Base-by-base conservation (phyloP, 2,113 vertebrate species). In the Rhegmatorhina hoffmannsi region DNA sequence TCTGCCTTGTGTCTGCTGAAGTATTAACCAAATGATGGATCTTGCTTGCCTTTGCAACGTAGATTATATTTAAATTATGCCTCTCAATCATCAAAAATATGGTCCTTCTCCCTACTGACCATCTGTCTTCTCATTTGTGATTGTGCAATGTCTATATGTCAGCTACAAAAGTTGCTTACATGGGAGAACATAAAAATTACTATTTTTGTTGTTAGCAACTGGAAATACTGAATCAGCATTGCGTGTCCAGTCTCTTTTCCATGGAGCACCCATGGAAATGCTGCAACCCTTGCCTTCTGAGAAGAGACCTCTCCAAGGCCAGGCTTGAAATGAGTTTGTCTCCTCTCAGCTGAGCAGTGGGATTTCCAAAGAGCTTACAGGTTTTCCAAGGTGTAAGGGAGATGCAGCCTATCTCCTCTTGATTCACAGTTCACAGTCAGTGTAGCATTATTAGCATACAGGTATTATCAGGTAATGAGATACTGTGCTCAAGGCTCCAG, bases 131-230 rank as follows among this genome's bases (percentile, higher is more conserved):
- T 84, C 11, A 0, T 72, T 68, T 78, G 80, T 26, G 64, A 36
- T 94, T 94, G 80, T 81, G 86, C 69, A 89, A 89, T 3, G 23
- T 24, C 60, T 38, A 0, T 25, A 50, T 84, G 87, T 94, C 88
- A 96, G 90, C 90, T 87, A 28, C 80, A 82, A 84, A 96, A 87
- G 18, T 18, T 78, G 88, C 90, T 95, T 90, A 68, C 11, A 0
- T 8, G 53, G 66, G 53, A 52, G 33, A 90, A 78, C 49, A 12
- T 46, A 53, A 89, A 78, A 92, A 78, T 75, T 49, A 28, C 31
- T 12, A 5, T 24, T 93, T 94, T 70, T 84, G 80, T 96, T 90
- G 68, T 84, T 96, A 87, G 90, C 79, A 96, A 96, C 75, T 81
- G 56, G 60, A 90, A 92, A 33, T 31, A 19, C 76, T n/a, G 47